Evolutionary conservation across 1,140 invertebrate genomes (phyloP), one percentile per base, ranked within the genome.

Genomic region (Trichonephila clavata): DNA sequence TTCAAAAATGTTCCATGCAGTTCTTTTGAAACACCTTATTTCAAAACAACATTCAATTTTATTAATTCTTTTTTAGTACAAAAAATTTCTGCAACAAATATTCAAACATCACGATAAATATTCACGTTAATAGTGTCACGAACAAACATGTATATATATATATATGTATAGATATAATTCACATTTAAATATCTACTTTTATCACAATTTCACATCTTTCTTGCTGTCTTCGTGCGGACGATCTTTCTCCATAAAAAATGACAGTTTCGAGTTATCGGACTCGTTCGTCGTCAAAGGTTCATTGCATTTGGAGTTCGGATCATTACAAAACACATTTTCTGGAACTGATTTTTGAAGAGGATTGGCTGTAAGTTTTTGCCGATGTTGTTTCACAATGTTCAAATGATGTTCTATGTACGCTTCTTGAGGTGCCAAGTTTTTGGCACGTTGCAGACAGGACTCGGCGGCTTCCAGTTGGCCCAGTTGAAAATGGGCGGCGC

Each of bases 401-500:
- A 99, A 96, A 95, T 99, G 98, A 13, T 98, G 97, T 16, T 97
- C 96, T 50, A 99, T 98, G 96, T 99, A 99, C 94, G 98, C 97
- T 95, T 99, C 98, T 91, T 97, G 96, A 0, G 98, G 98, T 16
- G 96, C 96, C 0, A 98, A 98, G 13, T 96, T 95, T 65, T 97
- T 97, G 1, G 98, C 98, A 61, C 97, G 96, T 39, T 97, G 96
- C 13, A 99, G 96, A 95, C 99, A 99, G 77, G 97, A 96, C 90
- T 98, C 98, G 0, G 98, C 99, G 77, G 97, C 96, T 1, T 97
- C 96, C 18, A 99, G 96, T 94, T 98, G 97, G 0, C 98, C 98
- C n/a, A 98, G 97, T 95, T 99, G 98, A 18, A 99, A 98, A 95
- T 98, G 97, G 0, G 99, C 98, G 0, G 99, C 98, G 96, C 98